Conservation (phyloP, 1,140 invertebrate genomes). For the Gonioctena quinquepunctata region DNA sequence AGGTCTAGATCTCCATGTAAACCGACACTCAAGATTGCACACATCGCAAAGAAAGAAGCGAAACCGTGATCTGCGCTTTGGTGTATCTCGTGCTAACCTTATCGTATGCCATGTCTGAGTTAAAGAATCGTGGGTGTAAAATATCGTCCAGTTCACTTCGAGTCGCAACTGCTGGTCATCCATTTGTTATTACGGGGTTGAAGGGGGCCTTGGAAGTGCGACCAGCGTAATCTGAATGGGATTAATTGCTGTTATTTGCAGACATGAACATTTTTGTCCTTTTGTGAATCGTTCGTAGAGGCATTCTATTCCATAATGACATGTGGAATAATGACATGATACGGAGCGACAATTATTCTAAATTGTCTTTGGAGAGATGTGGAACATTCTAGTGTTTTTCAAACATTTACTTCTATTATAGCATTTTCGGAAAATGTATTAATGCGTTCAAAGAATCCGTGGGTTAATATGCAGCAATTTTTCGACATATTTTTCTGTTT, state of each 20-base stretch:
- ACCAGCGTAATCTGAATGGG: neutral
- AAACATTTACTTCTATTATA: too few relatives aligned
- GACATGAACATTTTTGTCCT: too few relatives aligned
- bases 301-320: too few relatives aligned
- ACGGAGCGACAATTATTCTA: too few relatives aligned
- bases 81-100: constrained; percentile 36
- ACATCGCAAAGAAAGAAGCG: neutral
- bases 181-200: neutral
- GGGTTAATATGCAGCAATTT: too few relatives aligned
- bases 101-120: constrained; percentile 34
- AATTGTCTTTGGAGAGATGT: too few relatives aligned
- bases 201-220: neutral
- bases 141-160: constrained; percentile 26
- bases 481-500: too few relatives aligned
- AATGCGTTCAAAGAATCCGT: too few relatives aligned
- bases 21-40: neutral
- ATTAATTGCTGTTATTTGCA: neutral
- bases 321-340: too few relatives aligned
- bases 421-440: too few relatives aligned
- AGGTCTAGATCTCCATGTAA: neutral
- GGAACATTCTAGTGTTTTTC: too few relatives aligned
- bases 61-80: constrained; percentile 30
- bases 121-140: constrained; percentile 39
- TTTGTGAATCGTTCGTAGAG: too few relatives aligned
- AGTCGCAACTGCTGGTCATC: neutral